Evolutionary conservation across 2,888 invertebrate species (phyloP).

Genomic region (Dioctria linearis): DNA sequence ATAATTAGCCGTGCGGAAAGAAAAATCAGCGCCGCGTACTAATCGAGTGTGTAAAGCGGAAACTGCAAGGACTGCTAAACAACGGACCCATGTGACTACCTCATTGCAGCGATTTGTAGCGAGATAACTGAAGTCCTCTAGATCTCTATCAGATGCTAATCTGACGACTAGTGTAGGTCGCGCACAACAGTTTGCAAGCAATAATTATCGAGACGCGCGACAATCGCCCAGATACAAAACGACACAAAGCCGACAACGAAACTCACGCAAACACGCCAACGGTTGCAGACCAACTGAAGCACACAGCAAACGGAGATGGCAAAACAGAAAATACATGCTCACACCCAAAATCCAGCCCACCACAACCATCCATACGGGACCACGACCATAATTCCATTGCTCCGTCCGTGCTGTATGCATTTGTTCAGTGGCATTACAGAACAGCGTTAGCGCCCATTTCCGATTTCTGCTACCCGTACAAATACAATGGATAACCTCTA

Average conservation of each 20-base stretch:
- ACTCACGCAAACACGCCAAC: slow-evolving; percentile 67
- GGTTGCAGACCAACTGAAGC: slow-evolving; percentile 70
- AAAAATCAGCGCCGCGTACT: background rate
- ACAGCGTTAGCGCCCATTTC: slow-evolving; percentile 26
- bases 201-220: slow-evolving; percentile 43
- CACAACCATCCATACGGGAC: background rate
- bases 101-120: slow-evolving; percentile 34
- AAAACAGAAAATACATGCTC: slow-evolving; percentile 59
- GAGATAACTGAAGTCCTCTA: slow-evolving; percentile 44
- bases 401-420: background rate
- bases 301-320: slow-evolving; percentile 54
- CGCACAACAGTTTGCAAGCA: slow-evolving; percentile 45
- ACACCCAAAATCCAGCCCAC: slow-evolving; percentile 64
- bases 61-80: background rate
- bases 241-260: slow-evolving; percentile 58
- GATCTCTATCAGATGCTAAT: slow-evolving; percentile 47
- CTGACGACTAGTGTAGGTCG: slow-evolving; percentile 50
- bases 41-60: slow-evolving; percentile 4
- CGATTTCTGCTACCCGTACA: slow-evolving; percentile 18
- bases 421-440: too few relatives aligned
- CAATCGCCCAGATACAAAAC: slow-evolving; percentile 34
- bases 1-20: slow-evolving; percentile 49
- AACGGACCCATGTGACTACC: slow-evolving; percentile 16
- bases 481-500: background rate
- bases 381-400: background rate